Percentiles rank a stretch among this genome's conserved stretches.
These are phyloP conservation scores for Percopsis transmontana DNA, from an alignment of 2,113 vertebrate genomes.

Conservation along the genomic window DNA sequence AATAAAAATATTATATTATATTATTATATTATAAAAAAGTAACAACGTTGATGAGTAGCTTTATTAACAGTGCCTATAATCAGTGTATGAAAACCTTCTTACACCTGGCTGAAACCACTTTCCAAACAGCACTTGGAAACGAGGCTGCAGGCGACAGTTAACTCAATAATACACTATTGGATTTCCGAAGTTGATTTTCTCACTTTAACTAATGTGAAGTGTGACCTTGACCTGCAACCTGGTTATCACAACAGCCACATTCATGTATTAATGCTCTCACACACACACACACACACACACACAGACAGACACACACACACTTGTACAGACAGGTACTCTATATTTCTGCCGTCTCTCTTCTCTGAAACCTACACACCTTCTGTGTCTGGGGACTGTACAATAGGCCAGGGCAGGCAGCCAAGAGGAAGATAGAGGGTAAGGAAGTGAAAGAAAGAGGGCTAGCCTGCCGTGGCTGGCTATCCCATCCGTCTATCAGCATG, in stretches of 20 bases:
- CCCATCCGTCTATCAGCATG: conserved; percentile 1
- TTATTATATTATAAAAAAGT: too few species aligned
- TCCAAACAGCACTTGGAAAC: too few species aligned
- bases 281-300: background rate
- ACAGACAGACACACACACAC: background rate
- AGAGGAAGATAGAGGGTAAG: background rate
- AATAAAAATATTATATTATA: too few species aligned
- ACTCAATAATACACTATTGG: conserved; percentile 1
- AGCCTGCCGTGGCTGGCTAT: conserved; percentile 7
- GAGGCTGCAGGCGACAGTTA: background rate
- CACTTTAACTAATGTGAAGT: background rate
- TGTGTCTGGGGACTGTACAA: background rate
- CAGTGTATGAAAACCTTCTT: too few species aligned
- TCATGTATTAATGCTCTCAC: conserved; percentile 9
- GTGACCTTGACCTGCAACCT: background rate
- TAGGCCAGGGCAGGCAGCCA: background rate
- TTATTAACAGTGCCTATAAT: too few species aligned
- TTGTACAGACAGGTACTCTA: conserved; percentile 7
- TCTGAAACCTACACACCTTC: background rate
- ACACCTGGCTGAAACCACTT: too few species aligned
- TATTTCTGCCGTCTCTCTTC: background rate
- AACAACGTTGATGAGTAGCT: too few species aligned
- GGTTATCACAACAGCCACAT: conserved; percentile 5
- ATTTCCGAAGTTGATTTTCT: conserved; percentile 6
- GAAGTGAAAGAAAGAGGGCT: background rate